Evolutionary conservation across 2,797 vertebrate species (phyloP).

Genomic region (Phrynocephalus forsythii): DNA sequence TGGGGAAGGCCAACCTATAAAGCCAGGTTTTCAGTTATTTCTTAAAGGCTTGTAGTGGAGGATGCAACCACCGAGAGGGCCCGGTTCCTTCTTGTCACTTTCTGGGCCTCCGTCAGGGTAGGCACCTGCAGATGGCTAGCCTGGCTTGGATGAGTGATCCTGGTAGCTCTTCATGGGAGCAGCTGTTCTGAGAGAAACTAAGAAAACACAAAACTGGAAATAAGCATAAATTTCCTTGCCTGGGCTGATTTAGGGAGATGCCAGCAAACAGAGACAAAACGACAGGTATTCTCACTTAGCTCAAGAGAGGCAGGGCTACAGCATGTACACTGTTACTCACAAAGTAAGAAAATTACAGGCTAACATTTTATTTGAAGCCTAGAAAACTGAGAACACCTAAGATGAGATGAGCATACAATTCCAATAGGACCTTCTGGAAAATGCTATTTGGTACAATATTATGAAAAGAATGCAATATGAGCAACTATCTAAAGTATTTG

Average conservation of each 20-base stretch:
- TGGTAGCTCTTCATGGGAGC: no score
- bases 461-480: neutral
- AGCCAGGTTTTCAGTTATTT: no score
- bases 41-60: no score
- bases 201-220: neutral
- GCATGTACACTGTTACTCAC: neutral
- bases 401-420: neutral
- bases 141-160: no score
- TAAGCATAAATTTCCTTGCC: neutral
- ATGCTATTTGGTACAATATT: neutral
- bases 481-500: neutral
- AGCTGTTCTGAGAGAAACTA: no score
- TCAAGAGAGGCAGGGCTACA: neutral
- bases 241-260: neutral
- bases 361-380: neutral
- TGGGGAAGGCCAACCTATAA: no score
- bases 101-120: no score
- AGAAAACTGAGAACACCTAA: neutral
- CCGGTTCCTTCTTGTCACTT: no score
- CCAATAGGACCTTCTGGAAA: neutral
- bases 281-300: neutral
- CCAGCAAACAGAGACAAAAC: neutral
- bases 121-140: no score
- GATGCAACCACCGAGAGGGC: no score
- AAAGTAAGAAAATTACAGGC: neutral